Conservation (phyloP, 30 jellyfish, hydroid and myxozoan genomes). For the Aurelia coerulea region DNA sequence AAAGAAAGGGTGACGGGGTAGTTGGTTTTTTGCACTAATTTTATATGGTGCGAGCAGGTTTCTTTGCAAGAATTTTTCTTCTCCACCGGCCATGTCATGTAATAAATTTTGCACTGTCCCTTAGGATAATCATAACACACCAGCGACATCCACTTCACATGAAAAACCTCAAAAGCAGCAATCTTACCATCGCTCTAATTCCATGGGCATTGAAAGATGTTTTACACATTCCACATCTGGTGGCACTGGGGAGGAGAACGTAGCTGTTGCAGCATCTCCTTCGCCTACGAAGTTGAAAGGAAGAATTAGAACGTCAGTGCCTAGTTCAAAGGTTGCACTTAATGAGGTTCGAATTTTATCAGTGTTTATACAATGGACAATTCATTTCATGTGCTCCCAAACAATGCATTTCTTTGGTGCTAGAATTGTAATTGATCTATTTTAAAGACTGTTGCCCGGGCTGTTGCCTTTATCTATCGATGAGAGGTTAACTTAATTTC, state of each 20-base stretch:
- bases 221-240: constrained; percentile 1
- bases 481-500: too few species aligned
- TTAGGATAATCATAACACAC: too few species aligned
- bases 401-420: too few species aligned
- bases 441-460: too few species aligned
- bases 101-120: too few species aligned
- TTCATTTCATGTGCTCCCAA: background rate
- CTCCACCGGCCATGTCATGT: too few species aligned
- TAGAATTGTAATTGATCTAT: background rate
- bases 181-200: background rate
- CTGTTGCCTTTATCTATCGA: too few species aligned
- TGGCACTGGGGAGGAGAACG: background rate
- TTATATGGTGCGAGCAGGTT: too few species aligned
- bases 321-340: constrained; percentile 49
- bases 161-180: constrained; percentile 4
- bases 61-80: too few species aligned
- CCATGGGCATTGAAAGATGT: background rate
- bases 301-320: constrained; percentile 57
- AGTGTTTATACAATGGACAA: background rate
- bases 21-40: too few species aligned
- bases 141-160: background rate
- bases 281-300: constrained; percentile 22
- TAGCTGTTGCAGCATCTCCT: background rate
- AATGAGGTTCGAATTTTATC: constrained; percentile 45
- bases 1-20: too few species aligned